Conservation (phyloP, 2,888 invertebrate genomes). For the Rhingia rostrata region DNA sequence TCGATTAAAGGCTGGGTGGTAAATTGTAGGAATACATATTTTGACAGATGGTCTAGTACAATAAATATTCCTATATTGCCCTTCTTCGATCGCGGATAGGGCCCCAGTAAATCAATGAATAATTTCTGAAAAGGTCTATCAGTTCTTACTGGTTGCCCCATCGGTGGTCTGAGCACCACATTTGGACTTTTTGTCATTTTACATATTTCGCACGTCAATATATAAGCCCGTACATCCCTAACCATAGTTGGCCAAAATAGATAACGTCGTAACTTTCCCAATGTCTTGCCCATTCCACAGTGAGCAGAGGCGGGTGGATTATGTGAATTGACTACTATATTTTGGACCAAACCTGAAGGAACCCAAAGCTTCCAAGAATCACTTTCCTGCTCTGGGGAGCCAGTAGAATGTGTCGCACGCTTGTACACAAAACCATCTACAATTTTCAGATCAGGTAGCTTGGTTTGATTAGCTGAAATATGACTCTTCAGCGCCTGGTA, state of each 20-base stretch:
- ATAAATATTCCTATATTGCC: neutral
- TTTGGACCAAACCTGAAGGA: neutral
- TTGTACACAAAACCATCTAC: slow-evolving; percentile 47
- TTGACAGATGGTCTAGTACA: slow-evolving; percentile 1
- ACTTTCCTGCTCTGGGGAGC: slow-evolving; percentile 19
- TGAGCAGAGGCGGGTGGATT: neutral
- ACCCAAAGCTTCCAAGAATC: slow-evolving; percentile 68
- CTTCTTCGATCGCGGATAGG: neutral
- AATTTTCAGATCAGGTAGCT: slow-evolving; percentile 38
- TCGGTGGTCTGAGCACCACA: neutral
- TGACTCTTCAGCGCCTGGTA: slow-evolving; percentile 7
- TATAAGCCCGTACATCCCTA: neutral
- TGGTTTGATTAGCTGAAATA: slow-evolving; percentile 27
- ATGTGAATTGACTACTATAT: neutral
- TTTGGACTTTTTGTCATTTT: slow-evolving; percentile 4
- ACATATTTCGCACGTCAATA: neutral
- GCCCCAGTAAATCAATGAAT: neutral
- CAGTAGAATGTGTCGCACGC: slow-evolving; percentile 22
- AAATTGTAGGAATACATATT: neutral
- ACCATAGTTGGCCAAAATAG: neutral
- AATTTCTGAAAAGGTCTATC: neutral
- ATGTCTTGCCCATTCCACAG: neutral
- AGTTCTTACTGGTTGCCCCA: neutral
- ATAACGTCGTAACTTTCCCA: neutral
- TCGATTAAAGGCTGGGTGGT: neutral